phyloP scores from a whole-genome alignment of 1,140 invertebrate species.

The Drosophila virilis region DNA sequence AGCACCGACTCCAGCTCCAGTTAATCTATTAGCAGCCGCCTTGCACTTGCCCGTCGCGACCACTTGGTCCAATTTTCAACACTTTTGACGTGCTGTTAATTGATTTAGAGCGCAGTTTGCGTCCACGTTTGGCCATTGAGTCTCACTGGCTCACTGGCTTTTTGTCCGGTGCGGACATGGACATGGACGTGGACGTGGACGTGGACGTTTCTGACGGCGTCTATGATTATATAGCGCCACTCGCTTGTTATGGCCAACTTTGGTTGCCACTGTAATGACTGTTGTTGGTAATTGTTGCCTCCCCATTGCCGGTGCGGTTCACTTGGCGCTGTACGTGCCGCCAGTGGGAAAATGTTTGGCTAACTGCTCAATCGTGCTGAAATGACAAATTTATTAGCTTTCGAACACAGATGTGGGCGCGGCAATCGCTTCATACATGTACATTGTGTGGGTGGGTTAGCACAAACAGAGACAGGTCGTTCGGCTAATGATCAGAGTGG shows the following conservation, averaged over 20 bases:
- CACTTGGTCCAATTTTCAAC: constrained; percentile 76
- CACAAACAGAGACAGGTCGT: neutral
- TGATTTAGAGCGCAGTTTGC: constrained; percentile 74
- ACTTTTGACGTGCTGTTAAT: constrained; percentile 82
- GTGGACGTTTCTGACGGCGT: constrained; percentile 23
- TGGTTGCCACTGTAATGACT: constrained; percentile 77
- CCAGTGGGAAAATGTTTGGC: constrained; percentile 66
- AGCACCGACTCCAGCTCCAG: constrained; percentile 1
- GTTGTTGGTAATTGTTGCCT: constrained; percentile 47
- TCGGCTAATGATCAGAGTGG: constrained; percentile 9
- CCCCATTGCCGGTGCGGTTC: constrained; percentile 58
- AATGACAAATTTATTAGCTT: constrained; percentile 79
- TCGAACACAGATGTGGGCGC: constrained; percentile 18
- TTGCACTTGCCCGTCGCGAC: constrained; percentile 37
- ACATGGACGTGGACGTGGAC: constrained; percentile 22
- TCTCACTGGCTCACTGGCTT: constrained; percentile 19
- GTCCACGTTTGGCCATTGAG: constrained; percentile 39
- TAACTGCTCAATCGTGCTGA: constrained; percentile 76
- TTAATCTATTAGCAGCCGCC: constrained; percentile 48
- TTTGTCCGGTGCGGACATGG: constrained; percentile 10
- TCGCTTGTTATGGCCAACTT: constrained; percentile 77
- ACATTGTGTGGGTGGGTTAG: constrained; percentile 13
- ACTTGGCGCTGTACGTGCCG: constrained; percentile 54
- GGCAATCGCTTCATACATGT: constrained; percentile 2
- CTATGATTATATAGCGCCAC: constrained; percentile 80